Base-by-base conservation (phyloP, 2,888 invertebrate species). In the Thymelicus lineola region DNA sequence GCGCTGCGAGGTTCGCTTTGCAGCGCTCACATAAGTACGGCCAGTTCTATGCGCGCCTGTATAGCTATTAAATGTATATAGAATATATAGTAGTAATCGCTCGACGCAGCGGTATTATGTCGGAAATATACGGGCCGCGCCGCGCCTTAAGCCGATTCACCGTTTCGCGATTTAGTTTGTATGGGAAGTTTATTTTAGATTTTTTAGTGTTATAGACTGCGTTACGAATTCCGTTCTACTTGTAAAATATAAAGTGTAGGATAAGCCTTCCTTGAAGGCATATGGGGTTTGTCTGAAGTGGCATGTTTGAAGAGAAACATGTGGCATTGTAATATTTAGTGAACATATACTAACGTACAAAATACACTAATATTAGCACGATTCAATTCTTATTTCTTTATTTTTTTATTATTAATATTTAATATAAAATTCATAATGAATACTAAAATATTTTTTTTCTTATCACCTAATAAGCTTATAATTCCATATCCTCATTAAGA, bases 1-100 rank as follows among this genome's bases (percentile, higher is more conserved):
- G 86, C 90, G 86, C 82, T 78, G 67, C 71, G 72, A 83, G 74
- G 81, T 69, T 73, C 82, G 82, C 82, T 82, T 80, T 88, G 87
- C 83, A 89, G 91, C 91, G 93, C 93, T 93, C 93, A 93, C 93
- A 93, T 93, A 93, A 93, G 93, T 93, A 93, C 93, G 93, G 93
- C 93, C 92, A 93, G 93, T 93, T 93, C 93, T 93, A 93, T 93
- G 93, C 93, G 93, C 93, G 93, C 92, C 93, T 93, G 93, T 93
- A 93, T 93, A 93, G 93, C 93, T 93, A 93, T 93, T 93, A 93
- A 93, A 93, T 93, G 93, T 93, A 93, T 93, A 93, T 93, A 93
- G 93, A 93, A 93, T 93, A 93, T 93, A 93, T 93, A 93, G 93
- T 93, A 93, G 93, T 93, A 93, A 93, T 93, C 93, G 93, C 93